These are phyloP conservation scores for Hybognathus amarus DNA, from an alignment of 2,797 vertebrate species.

Conservation along the genomic window DNA sequence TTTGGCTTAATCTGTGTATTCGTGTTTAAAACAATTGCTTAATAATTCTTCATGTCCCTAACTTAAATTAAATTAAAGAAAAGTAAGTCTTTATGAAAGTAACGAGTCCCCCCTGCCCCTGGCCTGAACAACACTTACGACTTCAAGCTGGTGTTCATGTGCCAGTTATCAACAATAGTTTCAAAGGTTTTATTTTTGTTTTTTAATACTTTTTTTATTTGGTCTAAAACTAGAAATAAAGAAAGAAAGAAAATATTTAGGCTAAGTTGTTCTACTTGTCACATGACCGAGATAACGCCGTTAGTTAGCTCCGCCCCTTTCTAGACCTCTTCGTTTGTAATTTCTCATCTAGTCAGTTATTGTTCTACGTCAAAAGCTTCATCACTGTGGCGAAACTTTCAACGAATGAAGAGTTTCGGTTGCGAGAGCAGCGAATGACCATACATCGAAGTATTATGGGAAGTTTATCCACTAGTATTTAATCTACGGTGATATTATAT, in stretches of 20 bases:
- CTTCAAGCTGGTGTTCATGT: too few relatives aligned
- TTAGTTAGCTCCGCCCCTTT: background rate
- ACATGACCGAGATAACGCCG: background rate
- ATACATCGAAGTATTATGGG: too few relatives aligned
- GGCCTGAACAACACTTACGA: too few relatives aligned
- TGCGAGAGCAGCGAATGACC: background rate
- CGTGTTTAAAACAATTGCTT: too few relatives aligned
- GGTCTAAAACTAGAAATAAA: background rate
- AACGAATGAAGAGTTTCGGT: background rate
- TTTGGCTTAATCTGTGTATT: background rate
- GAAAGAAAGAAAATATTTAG: background rate
- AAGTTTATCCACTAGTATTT: background rate
- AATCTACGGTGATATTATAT: background rate
- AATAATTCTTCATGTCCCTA: background rate
- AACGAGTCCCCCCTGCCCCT: too few relatives aligned
- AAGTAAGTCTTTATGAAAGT: background rate
- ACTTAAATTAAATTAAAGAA: background rate
- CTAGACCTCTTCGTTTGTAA: accelerated
- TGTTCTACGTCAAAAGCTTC: background rate
- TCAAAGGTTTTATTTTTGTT: background rate
- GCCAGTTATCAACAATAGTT: background rate
- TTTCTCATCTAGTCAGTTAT: background rate
- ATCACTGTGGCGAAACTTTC: slow-evolving; percentile 11
- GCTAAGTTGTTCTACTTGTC: background rate
- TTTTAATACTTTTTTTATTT: background rate